These are phyloP conservation scores for Calliphora vomitoria DNA, from an alignment of 2,888 invertebrate species.

Conservation along the genomic window DNA sequence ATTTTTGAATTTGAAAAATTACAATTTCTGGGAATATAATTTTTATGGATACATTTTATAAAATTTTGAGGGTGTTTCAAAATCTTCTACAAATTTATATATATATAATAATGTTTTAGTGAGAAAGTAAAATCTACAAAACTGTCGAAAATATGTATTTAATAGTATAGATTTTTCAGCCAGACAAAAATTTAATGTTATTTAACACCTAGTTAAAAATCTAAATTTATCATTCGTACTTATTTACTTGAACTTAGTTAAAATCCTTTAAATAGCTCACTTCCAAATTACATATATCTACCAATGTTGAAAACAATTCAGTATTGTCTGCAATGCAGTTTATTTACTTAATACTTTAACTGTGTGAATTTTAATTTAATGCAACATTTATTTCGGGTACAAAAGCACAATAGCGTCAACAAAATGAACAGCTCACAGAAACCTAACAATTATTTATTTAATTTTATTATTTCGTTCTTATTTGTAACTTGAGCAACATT, in stretches of 20 bases:
- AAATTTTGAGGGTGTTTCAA: too few species aligned
- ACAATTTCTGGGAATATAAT: too few species aligned
- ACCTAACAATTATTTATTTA: constrained; percentile 10
- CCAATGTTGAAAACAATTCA: background rate
- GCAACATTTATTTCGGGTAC: constrained; percentile 27
- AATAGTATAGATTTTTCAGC: too few species aligned
- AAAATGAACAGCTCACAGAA: background rate
- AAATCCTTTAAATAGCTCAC: background rate
- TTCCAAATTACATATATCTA: background rate
- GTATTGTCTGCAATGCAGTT: constrained; percentile 53
- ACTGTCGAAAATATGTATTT: too few species aligned
- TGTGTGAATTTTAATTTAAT: constrained; percentile 60
- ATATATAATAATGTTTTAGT: too few species aligned
- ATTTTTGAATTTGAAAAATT: too few species aligned
- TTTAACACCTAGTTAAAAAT: too few species aligned
- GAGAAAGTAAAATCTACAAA: too few species aligned
- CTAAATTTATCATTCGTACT: too few species aligned
- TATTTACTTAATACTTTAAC: constrained; percentile 49
- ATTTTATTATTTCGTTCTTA: background rate
- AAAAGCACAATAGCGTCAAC: background rate
- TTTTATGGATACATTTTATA: too few species aligned
- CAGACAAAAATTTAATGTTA: too few species aligned
- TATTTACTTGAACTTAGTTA: background rate
- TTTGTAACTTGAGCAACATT: constrained; percentile 15
- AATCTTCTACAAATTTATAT: too few species aligned